Evolutionary conservation across 2,888 invertebrate species (phyloP), one percentile per base, ranked within the genome.

Genomic region (Morpho deidamia): DNA sequence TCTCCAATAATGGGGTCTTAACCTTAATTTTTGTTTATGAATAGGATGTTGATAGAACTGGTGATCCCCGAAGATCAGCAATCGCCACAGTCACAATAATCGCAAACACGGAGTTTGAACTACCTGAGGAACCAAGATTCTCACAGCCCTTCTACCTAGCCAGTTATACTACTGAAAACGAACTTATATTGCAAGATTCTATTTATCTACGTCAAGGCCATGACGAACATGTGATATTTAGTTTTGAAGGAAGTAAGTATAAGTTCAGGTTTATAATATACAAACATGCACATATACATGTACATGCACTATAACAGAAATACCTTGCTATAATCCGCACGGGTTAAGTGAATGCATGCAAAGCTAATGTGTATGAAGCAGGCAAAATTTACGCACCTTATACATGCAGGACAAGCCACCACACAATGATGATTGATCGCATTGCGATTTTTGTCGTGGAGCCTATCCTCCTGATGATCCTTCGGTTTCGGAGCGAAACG

Each of bases 121-220:
- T 90, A 38, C 88, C 91, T 1, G 83, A 82, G 37, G 83, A 85
- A 47, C 90, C 84, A 12, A 68, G 80, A 12, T 92, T 92, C 68
- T 68, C 74, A 1, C 65, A 78, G 64, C 58, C 88, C 9, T 83
- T 81, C 59, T 91, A 91, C 64, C 66, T 75, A 32, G 90, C 82
- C 8, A 69, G 70, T 23, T 91, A 91, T 60, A 76, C 75, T 1
- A 62, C 61, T 7, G 70, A 73, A 11, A 61, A 78, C 51, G 63
- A 67, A 55, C 51, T 85, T 23, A 53, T 67, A 41, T 50, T 76
- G n/a, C 65, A 69, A 14, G 67, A 78, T 40, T 62, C 68, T 9
- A 85, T 85, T 41, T 67, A 62, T 11, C 63, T 90, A 14, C 64
- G 57, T 34, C 77, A 76, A 61, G 90, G 89, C 1, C 86, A 73